Evolutionary conservation across 2,888 invertebrate genomes (phyloP), one percentile per base, ranked within the genome.

Genomic region (Lottia scabra): DNA sequence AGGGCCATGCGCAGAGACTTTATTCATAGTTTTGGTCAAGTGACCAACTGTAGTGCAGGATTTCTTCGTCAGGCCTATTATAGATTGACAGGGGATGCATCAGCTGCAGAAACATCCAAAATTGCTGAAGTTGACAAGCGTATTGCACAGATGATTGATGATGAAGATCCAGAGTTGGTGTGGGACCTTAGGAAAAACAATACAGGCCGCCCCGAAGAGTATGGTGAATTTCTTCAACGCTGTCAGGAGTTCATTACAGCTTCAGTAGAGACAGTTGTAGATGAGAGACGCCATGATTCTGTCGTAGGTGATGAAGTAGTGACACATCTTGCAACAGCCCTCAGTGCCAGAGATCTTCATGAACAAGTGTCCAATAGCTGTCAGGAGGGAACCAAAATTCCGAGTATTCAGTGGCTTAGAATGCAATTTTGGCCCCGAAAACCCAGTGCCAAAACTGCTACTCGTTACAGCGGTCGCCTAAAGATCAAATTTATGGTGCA

Each of bases 401-500:
- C 77, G 12, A 45, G 62, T 66, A 71, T 69, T 26, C 67, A 70
- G 27, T 79, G 78, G 79, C 23, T 79, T 12, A 16, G 76, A 13
- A 45, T 75, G 16, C 75, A 76, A 43, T 78, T 77, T 73, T 71
- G 72, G 12, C 79, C 79, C 2, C 72, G 71, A 56, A 67, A 69
- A n/a, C 71, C 75, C 12, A 70, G 65, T 8, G 68, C 72, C 12
- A 44, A 74, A 8, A 44, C 68, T n/a, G 76, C 76, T 56, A 26
- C 56, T 16, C 65, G 63, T 38, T 63, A 72, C 45, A 76, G 66
- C n/a, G 69, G 75, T 19, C 48, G 64, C 27, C 56, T 74, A 38
- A 72, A 76, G 27, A 67, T 77, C 12, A 79, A 74, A 65, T 75
- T 67, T 65, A 71, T 69, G 65, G 74, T 79, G 38, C 79, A 79